A percentile compares a stretch with the other conserved stretches of the same genome.
Evolutionary conservation across 2,113 vertebrate genomes (phyloP).

Genomic region (Corydoras maculifer): DNA sequence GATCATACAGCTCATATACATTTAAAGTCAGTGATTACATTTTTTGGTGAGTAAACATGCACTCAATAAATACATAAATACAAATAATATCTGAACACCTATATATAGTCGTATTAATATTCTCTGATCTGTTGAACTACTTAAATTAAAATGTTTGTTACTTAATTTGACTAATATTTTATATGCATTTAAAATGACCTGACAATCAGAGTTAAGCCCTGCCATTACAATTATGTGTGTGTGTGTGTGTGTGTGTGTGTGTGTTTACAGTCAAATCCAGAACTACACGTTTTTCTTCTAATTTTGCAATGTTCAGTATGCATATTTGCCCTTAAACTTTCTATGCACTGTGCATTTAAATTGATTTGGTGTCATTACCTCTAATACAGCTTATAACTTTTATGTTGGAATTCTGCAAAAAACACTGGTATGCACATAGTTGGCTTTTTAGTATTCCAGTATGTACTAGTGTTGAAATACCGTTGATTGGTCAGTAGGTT

Average conservation of each 20-base stretch:
- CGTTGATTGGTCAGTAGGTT: too few species aligned
- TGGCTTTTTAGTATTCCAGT: too few species aligned
- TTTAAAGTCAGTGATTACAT: constrained; percentile 49
- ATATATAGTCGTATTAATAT: constrained; percentile 50
- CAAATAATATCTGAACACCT: constrained; percentile 53
- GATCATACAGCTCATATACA: constrained; percentile 45
- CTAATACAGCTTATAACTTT: too few species aligned
- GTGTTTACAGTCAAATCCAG: constrained; percentile 15
- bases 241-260: constrained; percentile 4
- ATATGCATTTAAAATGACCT: constrained; percentile 51
- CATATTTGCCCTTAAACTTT: too few species aligned
- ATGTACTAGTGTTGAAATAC: too few species aligned
- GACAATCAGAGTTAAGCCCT: constrained; percentile 44
- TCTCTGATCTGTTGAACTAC: constrained; percentile 57
- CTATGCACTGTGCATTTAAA: not conserved
- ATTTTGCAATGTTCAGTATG: too few species aligned
- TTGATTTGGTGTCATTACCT: too few species aligned
- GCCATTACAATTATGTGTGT: constrained; percentile 44
- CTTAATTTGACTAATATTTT: constrained; percentile 59
- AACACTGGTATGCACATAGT: too few species aligned
- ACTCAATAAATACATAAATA: constrained; percentile 61
- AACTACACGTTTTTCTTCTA: not conserved
- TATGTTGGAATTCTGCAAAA: too few species aligned
- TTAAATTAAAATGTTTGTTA: constrained; percentile 61
- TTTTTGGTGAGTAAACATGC: constrained; percentile 65